phyloP scores from a whole-genome alignment of 2,113 vertebrate species.

The Lagopus muta region DNA sequence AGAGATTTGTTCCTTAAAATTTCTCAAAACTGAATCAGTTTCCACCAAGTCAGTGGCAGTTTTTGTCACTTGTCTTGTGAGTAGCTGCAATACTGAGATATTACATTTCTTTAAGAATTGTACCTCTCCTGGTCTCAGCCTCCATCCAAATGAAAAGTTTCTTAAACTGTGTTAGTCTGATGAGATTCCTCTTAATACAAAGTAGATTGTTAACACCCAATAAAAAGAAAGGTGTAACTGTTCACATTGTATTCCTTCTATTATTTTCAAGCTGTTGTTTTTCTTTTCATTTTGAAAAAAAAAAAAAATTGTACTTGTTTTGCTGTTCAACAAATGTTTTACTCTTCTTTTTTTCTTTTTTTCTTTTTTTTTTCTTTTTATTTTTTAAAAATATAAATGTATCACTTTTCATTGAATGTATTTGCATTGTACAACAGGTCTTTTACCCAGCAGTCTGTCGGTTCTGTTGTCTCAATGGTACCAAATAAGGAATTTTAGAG shows the following conservation, averaged over 20 bases:
- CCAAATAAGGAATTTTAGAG: neutral
- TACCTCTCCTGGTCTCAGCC: neutral
- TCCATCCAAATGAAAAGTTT: neutral
- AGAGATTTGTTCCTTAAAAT: neutral
- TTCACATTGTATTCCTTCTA: neutral
- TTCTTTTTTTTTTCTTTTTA: no score
- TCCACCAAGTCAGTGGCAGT: neutral
- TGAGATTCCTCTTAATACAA: neutral
- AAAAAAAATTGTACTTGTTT: neutral
- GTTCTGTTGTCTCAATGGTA: neutral
- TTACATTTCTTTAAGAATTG: neutral
- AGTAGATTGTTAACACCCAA: neutral
- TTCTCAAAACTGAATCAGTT: neutral
- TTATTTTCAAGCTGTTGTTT: neutral
- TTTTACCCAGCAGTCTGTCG: neutral
- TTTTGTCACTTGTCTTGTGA: neutral
- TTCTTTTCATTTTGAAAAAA: neutral
- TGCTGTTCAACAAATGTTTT: neutral
- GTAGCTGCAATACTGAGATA: neutral
- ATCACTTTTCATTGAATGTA: neutral
- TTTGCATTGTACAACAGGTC: neutral
- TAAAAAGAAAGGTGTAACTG: neutral
- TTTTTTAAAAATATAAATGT: accelerated
- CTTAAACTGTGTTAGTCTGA: neutral
- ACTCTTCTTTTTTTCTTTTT: neutral